Evolutionary conservation across 2,888 invertebrate genomes (phyloP).

Genomic region (Oscheius sp.): DNA sequence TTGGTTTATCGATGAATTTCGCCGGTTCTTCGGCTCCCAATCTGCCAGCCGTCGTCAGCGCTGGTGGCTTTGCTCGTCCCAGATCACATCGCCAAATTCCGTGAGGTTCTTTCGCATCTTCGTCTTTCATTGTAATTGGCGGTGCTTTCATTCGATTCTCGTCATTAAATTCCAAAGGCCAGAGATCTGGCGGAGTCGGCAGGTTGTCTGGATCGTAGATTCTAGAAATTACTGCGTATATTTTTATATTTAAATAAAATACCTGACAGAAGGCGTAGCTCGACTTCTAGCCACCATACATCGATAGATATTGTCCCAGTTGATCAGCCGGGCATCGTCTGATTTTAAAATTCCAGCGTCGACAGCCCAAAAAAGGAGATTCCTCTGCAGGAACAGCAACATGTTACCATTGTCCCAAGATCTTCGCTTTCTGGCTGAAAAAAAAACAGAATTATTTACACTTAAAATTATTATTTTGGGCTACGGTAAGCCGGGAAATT

Average conservation of each 20-base stretch:
- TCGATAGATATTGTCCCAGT: conserved; percentile 3
- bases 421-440: neutral
- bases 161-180: neutral
- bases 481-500: too few species aligned
- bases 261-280: neutral
- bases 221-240: too few species aligned
- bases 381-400: conserved; percentile 3
- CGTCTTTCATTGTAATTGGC: too few species aligned
- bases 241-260: too few species aligned
- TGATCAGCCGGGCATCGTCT: neutral
- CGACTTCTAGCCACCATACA: neutral
- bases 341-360: neutral
- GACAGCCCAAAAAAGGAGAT: neutral
- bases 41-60: neutral
- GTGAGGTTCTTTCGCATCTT: too few species aligned
- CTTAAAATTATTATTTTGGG: too few species aligned
- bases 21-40: neutral
- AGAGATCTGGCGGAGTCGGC: neutral
- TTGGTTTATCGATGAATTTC: neutral
- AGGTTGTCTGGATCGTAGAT: conserved; percentile 2
- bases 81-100: conserved; percentile 5
- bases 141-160: too few species aligned
- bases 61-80: neutral
- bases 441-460: too few species aligned
- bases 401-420: conserved; percentile 1